Percentiles rank a stretch among this genome's conserved stretches.
Evolutionary conservation across 2,797 vertebrate species (phyloP).

Genomic region (Picus viridis): DNA sequence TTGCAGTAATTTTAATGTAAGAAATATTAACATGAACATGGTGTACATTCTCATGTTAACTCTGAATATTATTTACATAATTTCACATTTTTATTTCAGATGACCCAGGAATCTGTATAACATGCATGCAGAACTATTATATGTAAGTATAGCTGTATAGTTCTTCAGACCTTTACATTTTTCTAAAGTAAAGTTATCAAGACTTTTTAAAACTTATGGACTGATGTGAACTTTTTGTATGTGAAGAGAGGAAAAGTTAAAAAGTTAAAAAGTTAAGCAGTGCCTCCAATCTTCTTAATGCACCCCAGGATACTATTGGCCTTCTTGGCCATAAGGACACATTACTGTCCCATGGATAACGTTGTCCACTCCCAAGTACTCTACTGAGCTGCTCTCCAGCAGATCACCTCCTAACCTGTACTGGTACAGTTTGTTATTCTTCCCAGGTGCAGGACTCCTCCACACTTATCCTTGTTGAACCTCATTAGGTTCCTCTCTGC

Average conservation of each 20-base stretch:
- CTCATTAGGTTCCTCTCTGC: too few relatives aligned
- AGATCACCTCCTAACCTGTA: too few relatives aligned
- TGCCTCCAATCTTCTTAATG: not conserved
- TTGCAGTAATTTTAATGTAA: not conserved
- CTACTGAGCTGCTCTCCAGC: too few relatives aligned
- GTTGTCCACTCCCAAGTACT: too few relatives aligned
- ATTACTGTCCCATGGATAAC: too few relatives aligned
- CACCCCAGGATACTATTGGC: too few relatives aligned
- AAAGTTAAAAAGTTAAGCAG: not conserved
- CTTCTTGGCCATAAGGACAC: too few relatives aligned
- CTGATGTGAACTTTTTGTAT: not conserved
- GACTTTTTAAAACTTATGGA: not conserved
- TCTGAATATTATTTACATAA: constrained; percentile 6
- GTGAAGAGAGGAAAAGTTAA: not conserved
- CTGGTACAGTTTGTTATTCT: too few relatives aligned
- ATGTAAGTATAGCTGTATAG: constrained; percentile 84
- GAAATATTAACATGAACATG: not conserved
- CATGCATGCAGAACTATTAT: constrained; percentile 84
- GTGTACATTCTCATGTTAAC: not conserved
- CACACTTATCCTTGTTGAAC: too few relatives aligned
- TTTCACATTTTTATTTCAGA: constrained; percentile 76
- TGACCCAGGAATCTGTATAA: constrained; percentile 80
- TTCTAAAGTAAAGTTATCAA: constrained; percentile 13
- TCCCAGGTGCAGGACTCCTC: too few relatives aligned
- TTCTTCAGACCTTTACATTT: not conserved